phyloP scores from a whole-genome alignment of 2,797 vertebrate species.

The Amphiprion clarkii region DNA sequence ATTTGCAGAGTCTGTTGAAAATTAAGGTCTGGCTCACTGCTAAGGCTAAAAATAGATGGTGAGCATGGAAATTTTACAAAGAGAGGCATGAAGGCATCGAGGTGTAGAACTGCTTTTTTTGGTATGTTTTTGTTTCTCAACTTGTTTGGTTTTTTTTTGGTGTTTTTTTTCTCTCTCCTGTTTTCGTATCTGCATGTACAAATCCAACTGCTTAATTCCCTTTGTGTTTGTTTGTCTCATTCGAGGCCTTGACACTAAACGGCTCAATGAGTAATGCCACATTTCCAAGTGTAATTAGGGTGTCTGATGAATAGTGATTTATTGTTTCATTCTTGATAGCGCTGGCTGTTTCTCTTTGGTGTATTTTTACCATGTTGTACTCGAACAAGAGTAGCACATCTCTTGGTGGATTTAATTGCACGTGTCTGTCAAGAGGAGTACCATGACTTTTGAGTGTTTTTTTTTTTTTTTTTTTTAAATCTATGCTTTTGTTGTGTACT shows the following conservation, averaged over 20 bases:
- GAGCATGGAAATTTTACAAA: slow-evolving; percentile 17
- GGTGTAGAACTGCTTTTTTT: not conserved
- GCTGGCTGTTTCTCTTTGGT: slow-evolving; percentile 20
- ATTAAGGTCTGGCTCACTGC: not conserved
- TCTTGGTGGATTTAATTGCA: slow-evolving; percentile 49
- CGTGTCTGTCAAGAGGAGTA: slow-evolving; percentile 36
- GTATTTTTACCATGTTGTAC: slow-evolving; percentile 28
- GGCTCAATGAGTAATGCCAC: slow-evolving; percentile 19
- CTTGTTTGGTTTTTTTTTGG: not conserved
- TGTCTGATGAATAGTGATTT: slow-evolving; percentile 36
- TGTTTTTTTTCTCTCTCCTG: not conserved
- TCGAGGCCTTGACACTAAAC: slow-evolving; percentile 26
- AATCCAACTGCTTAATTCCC: not conserved
- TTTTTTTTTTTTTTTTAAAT: not conserved
- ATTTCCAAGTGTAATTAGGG: slow-evolving; percentile 52
- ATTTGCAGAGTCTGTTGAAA: not conserved
- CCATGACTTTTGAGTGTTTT: not conserved
- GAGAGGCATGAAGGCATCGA: not conserved
- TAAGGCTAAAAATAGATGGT: slow-evolving; percentile 21
- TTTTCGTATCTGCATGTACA: not conserved
- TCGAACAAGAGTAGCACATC: slow-evolving; percentile 17
- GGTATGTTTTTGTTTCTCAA: not conserved
- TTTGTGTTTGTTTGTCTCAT: slow-evolving; percentile 3
- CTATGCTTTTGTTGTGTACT: not conserved
- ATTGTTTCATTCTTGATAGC: slow-evolving; percentile 43